These are phyloP conservation scores for Vireo griseus DNA, from an alignment of 2,797 vertebrate species.

Conservation along the genomic window DNA sequence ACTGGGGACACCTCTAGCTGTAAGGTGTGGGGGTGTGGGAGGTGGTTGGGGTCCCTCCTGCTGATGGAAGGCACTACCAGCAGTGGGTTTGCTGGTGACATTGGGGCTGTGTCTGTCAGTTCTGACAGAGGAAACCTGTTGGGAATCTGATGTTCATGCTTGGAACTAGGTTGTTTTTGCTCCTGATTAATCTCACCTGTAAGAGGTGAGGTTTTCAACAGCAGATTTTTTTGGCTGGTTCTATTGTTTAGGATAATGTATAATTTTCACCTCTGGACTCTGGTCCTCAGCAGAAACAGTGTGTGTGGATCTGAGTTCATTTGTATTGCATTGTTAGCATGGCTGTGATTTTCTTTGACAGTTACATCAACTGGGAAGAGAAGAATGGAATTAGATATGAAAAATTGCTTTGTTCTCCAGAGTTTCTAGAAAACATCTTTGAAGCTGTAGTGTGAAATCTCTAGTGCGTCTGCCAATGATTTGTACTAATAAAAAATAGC, in stretches of 20 bases:
- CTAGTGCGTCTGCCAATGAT: slow-evolving; percentile 47
- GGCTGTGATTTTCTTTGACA: slow-evolving; percentile 66
- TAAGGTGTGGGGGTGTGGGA: slow-evolving; percentile 14
- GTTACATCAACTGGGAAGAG: slow-evolving; percentile 69
- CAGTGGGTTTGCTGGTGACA: slow-evolving; percentile 43
- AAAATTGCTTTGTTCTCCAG: slow-evolving; percentile 64
- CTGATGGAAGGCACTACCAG: slow-evolving; percentile 31
- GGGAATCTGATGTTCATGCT: slow-evolving; percentile 3
- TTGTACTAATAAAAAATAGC: slow-evolving; percentile 55
- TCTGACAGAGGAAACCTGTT: slow-evolving; percentile 50
- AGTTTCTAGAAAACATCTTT: slow-evolving; percentile 48
- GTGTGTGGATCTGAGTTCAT: slow-evolving; percentile 63
- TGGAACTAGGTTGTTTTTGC: slow-evolving; percentile 65
- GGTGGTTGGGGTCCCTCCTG: slow-evolving; percentile 23
- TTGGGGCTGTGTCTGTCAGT: slow-evolving; percentile 33
- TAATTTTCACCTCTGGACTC: slow-evolving; percentile 59
- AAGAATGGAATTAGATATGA: slow-evolving; percentile 77
- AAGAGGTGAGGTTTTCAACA: slow-evolving; percentile 58
- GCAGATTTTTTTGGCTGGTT: slow-evolving; percentile 10
- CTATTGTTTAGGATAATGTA: slow-evolving; percentile 52
- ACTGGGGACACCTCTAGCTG: slow-evolving; percentile 2
- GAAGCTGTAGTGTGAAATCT: slow-evolving; percentile 41
- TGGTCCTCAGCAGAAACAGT: slow-evolving; percentile 53
- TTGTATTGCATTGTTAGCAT: slow-evolving; percentile 69
- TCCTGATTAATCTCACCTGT: slow-evolving; percentile 67